Percentiles rank a stretch among this genome's conserved stretches.
Conservation (phyloP, 92 coral and sea anemone species). For the Phenganax marumi region DNA sequence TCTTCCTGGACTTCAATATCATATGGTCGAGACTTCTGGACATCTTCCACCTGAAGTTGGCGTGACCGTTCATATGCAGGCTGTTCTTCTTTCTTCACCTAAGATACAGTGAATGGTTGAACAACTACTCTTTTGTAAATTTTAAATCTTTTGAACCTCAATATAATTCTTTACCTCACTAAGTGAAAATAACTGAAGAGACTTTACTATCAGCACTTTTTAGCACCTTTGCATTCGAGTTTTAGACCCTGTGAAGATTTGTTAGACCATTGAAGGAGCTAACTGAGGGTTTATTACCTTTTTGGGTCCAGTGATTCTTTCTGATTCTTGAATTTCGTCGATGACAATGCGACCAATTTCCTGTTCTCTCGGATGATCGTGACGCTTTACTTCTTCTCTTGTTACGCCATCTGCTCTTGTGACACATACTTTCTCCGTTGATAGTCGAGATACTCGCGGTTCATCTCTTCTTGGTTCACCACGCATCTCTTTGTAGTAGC, state of each 20-base stretch:
- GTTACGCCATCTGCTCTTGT: background rate
- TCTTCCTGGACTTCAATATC: background rate
- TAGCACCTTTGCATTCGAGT: background rate
- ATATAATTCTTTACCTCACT: no score
- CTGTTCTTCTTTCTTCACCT: slow-evolving; percentile 11
- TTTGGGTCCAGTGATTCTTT: slow-evolving; percentile 10
- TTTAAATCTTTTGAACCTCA: background rate
- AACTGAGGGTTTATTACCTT: background rate
- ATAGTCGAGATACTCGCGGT: slow-evolving; percentile 10
- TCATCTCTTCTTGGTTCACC: slow-evolving; percentile 9
- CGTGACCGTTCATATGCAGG: background rate
- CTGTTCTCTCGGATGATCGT: slow-evolving; percentile 21
- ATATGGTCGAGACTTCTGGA: background rate
- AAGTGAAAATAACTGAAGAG: no score
- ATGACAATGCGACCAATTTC: slow-evolving; percentile 12
- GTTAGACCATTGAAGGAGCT: background rate
- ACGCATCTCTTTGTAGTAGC: slow-evolving; percentile 10
- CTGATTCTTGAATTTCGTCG: slow-evolving; percentile 11
- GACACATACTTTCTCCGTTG: background rate
- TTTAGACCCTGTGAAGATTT: background rate
- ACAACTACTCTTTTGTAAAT: background rate
- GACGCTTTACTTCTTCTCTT: slow-evolving; percentile 13
- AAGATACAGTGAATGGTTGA: background rate
- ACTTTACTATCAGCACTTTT: background rate
- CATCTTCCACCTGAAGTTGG: slow-evolving; percentile 16